Evolutionary conservation across 2,888 invertebrate genomes (phyloP).

Genomic region (Eristalis pertinax): DNA sequence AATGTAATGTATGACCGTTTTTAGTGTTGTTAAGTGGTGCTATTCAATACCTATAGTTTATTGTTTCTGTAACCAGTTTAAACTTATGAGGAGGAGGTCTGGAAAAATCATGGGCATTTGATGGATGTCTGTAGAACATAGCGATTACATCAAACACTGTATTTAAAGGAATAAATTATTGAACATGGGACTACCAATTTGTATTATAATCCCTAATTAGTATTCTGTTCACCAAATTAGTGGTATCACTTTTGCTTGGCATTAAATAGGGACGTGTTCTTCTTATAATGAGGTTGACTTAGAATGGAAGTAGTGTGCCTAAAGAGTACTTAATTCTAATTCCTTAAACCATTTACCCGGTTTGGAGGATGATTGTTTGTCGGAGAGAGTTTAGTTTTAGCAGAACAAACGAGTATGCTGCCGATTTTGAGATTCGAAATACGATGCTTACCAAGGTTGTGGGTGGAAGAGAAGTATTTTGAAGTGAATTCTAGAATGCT

Average conservation of each 20-base stretch:
- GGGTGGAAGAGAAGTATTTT: too few relatives aligned
- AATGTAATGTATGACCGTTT: background rate
- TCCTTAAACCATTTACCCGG: too few relatives aligned
- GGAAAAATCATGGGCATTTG: background rate
- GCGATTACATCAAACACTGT: background rate
- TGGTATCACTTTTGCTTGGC: background rate
- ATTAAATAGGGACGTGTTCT: background rate
- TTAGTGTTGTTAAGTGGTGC: background rate
- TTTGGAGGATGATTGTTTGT: too few relatives aligned
- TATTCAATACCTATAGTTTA: background rate
- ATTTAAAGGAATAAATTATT: background rate
- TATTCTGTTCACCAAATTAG: background rate
- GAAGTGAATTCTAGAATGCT: too few relatives aligned
- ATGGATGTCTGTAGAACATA: background rate
- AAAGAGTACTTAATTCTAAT: too few relatives aligned
- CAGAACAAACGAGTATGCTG: too few relatives aligned
- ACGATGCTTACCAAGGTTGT: too few relatives aligned
- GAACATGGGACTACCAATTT: background rate
- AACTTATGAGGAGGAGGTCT: background rate
- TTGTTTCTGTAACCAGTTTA: background rate
- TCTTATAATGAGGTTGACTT: background rate
- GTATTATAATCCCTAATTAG: background rate
- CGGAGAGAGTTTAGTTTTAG: too few relatives aligned
- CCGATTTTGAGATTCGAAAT: too few relatives aligned
- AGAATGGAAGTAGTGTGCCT: too few relatives aligned